Conservation (phyloP, 37 sponge, comb jelly and placozoan genomes). For the Spongia lamella region DNA sequence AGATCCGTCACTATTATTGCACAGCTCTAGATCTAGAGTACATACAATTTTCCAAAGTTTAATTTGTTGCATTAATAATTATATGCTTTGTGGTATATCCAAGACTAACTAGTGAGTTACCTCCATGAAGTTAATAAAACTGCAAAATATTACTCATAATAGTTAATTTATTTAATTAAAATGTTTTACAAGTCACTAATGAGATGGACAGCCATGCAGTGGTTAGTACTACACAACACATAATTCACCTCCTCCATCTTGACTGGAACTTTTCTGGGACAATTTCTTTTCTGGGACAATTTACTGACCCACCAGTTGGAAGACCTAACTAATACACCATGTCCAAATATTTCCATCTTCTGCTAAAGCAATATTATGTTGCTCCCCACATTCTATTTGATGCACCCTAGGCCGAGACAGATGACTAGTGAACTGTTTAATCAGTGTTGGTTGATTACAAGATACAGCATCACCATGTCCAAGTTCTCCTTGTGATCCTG, state of each 20-base stretch:
- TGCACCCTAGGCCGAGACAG: conserved; percentile 2
- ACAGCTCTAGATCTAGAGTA: no score
- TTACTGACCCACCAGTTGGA: conserved; percentile 2
- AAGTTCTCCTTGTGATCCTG: conserved; percentile 36
- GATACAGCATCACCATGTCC: conserved; percentile 29
- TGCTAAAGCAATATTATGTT: conserved; percentile 52
- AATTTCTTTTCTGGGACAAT: background rate
- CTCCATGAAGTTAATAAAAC: no score
- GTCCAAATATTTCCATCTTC: conserved; percentile 32
- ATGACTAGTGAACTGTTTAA: background rate
- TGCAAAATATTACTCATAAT: no score
- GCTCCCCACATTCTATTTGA: conserved; percentile 61
- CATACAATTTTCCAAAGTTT: no score
- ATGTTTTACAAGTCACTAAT: no score
- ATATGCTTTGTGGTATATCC: no score
- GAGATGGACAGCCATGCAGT: conserved; percentile 29
- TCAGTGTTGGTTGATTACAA: conserved; percentile 1
- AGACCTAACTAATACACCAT: conserved; percentile 56
- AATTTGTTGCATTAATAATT: no score
- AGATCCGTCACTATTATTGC: no score
- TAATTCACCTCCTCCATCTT: background rate
- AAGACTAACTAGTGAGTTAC: no score
- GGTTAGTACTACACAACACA: conserved; percentile 53
- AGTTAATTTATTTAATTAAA: no score
- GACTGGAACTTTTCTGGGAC: background rate